Percentiles rank a stretch among this genome's conserved stretches.
Conservation (phyloP, 2,888 invertebrate genomes). For the Tryphoninae sp. region DNA sequence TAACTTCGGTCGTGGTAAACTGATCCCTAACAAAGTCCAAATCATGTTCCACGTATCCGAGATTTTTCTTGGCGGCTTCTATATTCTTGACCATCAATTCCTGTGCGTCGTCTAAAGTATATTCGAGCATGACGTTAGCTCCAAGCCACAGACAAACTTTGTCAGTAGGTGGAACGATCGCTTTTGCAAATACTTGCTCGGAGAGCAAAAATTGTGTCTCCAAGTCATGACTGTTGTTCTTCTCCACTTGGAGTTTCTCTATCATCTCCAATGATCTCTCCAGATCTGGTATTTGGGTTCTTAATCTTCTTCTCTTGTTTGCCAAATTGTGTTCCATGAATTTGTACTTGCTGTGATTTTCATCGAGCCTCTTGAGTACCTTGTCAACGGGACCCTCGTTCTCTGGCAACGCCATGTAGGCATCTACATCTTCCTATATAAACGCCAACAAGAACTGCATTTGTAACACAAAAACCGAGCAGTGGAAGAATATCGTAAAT, state of each 20-base stretch:
- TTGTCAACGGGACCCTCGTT: constrained; percentile 92
- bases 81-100: constrained; percentile 91
- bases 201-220: constrained; percentile 96
- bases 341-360: constrained; percentile 97
- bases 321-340: constrained; percentile 97
- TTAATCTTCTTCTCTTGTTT: constrained; percentile 92
- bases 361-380: constrained; percentile 93
- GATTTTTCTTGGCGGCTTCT: constrained; percentile 91
- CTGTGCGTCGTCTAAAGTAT: constrained; percentile 95
- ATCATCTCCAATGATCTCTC: constrained; percentile 96
- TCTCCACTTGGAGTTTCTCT: constrained; percentile 91
- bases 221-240: constrained; percentile 85
- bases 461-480: neutral
- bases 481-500: neutral
- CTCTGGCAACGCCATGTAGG: constrained; percentile 92
- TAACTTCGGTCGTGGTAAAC: constrained; percentile 98
- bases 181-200: constrained; percentile 93
- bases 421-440: constrained; percentile 95
- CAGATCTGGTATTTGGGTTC: constrained; percentile 96
- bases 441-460: constrained; percentile 19
- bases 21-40: constrained; percentile 98
- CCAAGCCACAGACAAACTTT: constrained; percentile 93
- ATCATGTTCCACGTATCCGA: constrained; percentile 94
- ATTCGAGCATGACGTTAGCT: constrained; percentile 99
- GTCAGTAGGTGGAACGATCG: constrained; percentile 93